Base-by-base conservation (phyloP, 2,113 vertebrate genomes). In the Phylloscopus whistleri region DNA sequence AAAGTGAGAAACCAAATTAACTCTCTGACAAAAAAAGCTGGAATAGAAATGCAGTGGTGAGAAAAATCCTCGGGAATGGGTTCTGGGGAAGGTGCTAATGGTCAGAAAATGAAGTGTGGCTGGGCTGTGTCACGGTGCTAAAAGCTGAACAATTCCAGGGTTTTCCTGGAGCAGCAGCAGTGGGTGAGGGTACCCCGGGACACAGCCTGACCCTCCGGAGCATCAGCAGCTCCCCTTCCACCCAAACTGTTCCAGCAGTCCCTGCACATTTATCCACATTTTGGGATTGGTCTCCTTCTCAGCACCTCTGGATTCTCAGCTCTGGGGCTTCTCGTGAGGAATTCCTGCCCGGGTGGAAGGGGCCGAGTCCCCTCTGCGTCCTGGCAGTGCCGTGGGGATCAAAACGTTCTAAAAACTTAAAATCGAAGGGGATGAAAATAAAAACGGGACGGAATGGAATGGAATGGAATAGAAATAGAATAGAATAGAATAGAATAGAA, bases 361-460 rank as follows among this genome's bases (percentile, higher is more conserved):
- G 33, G 55, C 53, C 8, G 73, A 1, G 55, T 18, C 48, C 48
- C 33, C 27, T 19, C 63, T 8, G 39, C 0, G 9, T 9, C 21
- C 84, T 1, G 44, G 37, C 21, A 15, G 18, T 0, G 59, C n/a
- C 2, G 16, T 0, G 44, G 9, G 44, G 9, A 22, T 3, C 6
- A 4, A 15, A 31, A 10, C 5, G 0, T 13, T 3, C 0, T 1
- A 12, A 22, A 41, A 44, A 2, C 16, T 5, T 9, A 6, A n/a
- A 37, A 13, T 3, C 2, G 2, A n/a, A 6, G 0, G 30, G 5
- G 4, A 2, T 8, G 60, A 10, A 13, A 52, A 6, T 7, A 7
- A 49, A 19, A 13, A 19, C 3, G n/a, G 81, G 9, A 33, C 31
- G 26, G 21, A 0, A 23, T 2, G 15, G 70, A 4, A 48, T 30